Conservation (phyloP, 2,797 vertebrate species). For the Epinephelus awoara region DNA sequence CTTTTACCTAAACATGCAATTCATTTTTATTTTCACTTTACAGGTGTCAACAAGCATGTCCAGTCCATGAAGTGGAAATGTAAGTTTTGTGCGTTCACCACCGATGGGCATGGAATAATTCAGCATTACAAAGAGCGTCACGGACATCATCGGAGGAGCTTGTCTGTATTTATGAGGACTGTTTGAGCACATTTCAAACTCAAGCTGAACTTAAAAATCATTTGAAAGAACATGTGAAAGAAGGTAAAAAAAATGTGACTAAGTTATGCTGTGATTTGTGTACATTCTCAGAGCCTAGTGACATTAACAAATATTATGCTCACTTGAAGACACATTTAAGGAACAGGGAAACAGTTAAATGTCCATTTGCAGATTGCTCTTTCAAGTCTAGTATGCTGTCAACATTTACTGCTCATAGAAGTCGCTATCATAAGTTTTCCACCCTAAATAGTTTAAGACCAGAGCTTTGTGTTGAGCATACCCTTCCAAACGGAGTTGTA, state of each 20-base stretch:
- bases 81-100: slow-evolving; percentile 14
- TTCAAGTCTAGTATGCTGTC: slow-evolving; percentile 17
- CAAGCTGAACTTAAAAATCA: slow-evolving; percentile 44
- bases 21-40: too few species aligned
- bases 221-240: slow-evolving; percentile 47
- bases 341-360: slow-evolving; percentile 13
- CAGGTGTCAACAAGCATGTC: background rate
- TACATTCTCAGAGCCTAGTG: slow-evolving; percentile 26
- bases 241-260: background rate
- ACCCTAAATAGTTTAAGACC: slow-evolving; percentile 12
- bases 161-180: slow-evolving; percentile 39
- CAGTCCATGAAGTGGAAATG: slow-evolving; percentile 18
- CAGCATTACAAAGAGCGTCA: slow-evolving; percentile 42
- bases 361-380: slow-evolving; percentile 20
- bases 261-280: slow-evolving; percentile 41
- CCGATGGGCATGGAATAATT: slow-evolving; percentile 34
- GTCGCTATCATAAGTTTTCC: slow-evolving; percentile 20
- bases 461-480: background rate
- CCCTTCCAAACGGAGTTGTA: background rate
- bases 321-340: background rate
- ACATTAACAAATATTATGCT: slow-evolving; percentile 13
- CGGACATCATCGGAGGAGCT: slow-evolving; percentile 28
- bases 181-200: slow-evolving; percentile 43
- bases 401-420: slow-evolving; percentile 28
- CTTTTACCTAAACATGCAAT: too few species aligned